Percentiles rank a stretch among this genome's conserved stretches.
phyloP scores from a whole-genome alignment of 2,888 invertebrate species.

The Vanessa cardui region DNA sequence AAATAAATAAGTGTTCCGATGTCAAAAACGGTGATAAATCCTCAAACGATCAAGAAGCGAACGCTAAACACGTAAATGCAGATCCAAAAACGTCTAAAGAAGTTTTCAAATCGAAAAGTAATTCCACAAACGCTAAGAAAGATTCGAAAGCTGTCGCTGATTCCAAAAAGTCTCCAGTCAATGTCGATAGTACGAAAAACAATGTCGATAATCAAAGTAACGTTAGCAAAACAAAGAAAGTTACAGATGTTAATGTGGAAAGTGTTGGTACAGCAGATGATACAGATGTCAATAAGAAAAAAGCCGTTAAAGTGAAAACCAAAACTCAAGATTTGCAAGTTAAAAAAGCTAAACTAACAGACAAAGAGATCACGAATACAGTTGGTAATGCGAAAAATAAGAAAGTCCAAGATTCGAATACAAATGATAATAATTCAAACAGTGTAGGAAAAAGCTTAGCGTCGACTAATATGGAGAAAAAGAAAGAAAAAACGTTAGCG shows the following conservation, averaged over 20 bases:
- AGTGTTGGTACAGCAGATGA: too few species aligned
- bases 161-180: neutral
- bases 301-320: neutral
- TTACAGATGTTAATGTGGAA: too few species aligned
- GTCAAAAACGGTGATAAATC: too few species aligned
- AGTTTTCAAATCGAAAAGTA: neutral
- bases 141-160: neutral
- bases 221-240: neutral
- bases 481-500: neutral
- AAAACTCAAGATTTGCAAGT: neutral
- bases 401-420: neutral
- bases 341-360: neutral
- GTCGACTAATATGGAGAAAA: neutral
- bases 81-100: neutral
- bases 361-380: neutral
- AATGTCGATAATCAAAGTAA: neutral
- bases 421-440: neutral
- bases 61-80: neutral
- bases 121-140: neutral
- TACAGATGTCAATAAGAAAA: neutral
- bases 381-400: neutral
- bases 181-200: neutral
- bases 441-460: neutral
- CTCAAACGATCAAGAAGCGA: too few species aligned
- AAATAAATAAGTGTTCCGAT: neutral